Conservation (phyloP, 1,140 invertebrate species). For the Coenobita brevimanus region DNA sequence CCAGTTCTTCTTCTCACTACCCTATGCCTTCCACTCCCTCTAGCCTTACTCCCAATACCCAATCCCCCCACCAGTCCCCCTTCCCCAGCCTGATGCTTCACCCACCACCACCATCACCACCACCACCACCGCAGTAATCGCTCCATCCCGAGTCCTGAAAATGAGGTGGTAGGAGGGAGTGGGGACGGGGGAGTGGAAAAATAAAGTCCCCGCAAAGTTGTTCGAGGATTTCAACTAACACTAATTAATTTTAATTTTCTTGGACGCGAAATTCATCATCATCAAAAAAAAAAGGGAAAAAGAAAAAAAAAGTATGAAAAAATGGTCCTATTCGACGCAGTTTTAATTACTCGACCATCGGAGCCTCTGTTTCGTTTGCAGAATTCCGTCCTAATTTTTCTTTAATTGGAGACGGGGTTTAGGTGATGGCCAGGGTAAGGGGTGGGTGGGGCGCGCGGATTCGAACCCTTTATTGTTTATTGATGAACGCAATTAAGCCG, state of each 20-base stretch:
- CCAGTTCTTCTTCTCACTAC: no score
- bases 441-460: not conserved
- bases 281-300: conserved; percentile 16
- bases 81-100: no score
- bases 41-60: no score
- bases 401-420: conserved; percentile 59
- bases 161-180: conserved; percentile 25
- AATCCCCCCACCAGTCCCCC: no score
- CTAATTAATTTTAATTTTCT: conserved; percentile 62
- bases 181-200: not conserved
- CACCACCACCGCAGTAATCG: not conserved
- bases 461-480: conserved; percentile 51
- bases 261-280: conserved; percentile 55
- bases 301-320: not conserved
- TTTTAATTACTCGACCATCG: conserved; percentile 56
- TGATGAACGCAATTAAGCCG: conserved; percentile 54
- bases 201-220: conserved; percentile 45
- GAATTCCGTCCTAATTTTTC: conserved; percentile 60
- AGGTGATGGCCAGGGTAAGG: conserved; percentile 18
- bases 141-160: conserved; percentile 21
- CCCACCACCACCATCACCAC: not conserved
- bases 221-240: conserved; percentile 54
- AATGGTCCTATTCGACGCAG: conserved; percentile 45
- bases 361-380: conserved; percentile 55
- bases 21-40: no score